These are phyloP conservation scores for Hippocampus comes DNA, from an alignment of 2,113 vertebrate species.

Conservation along the genomic window DNA sequence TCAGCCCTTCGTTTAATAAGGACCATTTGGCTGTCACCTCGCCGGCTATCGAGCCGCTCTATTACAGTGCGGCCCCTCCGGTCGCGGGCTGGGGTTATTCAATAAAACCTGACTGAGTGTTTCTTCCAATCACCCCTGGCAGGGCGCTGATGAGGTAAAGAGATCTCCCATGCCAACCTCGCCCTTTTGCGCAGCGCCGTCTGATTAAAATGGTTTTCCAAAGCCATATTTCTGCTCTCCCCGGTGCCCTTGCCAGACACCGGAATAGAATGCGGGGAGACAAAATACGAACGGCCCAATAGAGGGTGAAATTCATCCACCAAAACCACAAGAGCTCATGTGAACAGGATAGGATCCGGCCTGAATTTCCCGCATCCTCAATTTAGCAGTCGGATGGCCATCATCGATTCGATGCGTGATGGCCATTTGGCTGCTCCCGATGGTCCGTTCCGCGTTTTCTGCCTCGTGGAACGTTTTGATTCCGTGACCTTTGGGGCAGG, in stretches of 20 bases:
- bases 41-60: conserved; percentile 46
- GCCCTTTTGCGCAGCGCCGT: conserved; percentile 34
- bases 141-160: conserved; percentile 72
- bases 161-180: conserved; percentile 58
- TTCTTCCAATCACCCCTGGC: conserved; percentile 70
- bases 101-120: conserved; percentile 73
- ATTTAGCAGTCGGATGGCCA: too few relatives aligned
- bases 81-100: conserved; percentile 62
- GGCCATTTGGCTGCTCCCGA: too few relatives aligned
- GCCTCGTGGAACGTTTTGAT: too few relatives aligned
- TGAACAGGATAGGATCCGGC: conserved; percentile 10
- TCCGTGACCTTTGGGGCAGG: too few relatives aligned
- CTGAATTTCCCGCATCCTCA: too few relatives aligned
- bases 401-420: too few relatives aligned
- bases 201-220: conserved; percentile 71
- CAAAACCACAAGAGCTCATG: conserved; percentile 45
- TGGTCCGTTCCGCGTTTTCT: too few relatives aligned
- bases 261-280: conserved; percentile 25
- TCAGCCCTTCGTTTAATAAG: conserved; percentile 66
- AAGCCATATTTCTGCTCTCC: conserved; percentile 57
- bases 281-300: conserved; percentile 61
- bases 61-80: conserved; percentile 62
- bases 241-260: conserved; percentile 51
- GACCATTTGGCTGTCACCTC: conserved; percentile 69
- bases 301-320: conserved; percentile 43